Base-by-base conservation (phyloP, 2,888 invertebrate species). In the Amphipyra berbera region DNA sequence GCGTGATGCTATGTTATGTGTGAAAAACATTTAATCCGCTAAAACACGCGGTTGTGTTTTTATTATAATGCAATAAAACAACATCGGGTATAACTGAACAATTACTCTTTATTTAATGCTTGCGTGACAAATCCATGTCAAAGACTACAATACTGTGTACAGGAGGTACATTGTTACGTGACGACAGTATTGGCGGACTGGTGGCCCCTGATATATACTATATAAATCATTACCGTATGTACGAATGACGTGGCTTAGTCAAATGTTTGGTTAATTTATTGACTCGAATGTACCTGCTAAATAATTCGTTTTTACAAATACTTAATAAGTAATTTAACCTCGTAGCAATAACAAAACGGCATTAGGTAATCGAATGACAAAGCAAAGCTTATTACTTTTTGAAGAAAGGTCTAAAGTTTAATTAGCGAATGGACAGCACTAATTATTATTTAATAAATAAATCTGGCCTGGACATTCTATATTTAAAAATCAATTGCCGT, bases 101-200 rank as follows among this genome's bases (percentile, higher is more conserved):
- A 30, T 30, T 4, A 30, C 30, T 30, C 30, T 46, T 54, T 53
- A 21, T 68, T 61, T 13, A 42, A 55, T 52, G 13, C 15, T 56
- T 46, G 63, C 62, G 55, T 67, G 63, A 61, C 53, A 40, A 67
- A 75, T 54, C 61, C 41, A 6, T 30, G 30, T 30, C 30, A 71
- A 30, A 42, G 30, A 6, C n/a, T n/a, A 33, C 33, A 42, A 13
- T 41, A 12, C 0, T n/a, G n/a, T n/a, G n/a, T n/a, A n/a, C n/a
- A n/a, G n/a, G n/a, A n/a, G n/a, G n/a, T n/a, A n/a, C n/a, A n/a
- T n/a, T n/a, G n/a, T n/a, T n/a, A n/a, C n/a, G n/a, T n/a, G 12
- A 42, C 33, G 2, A 37, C 37, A 10, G 12, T 37, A 37, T 37
- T 37, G 54, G 2, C 13, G 57, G 46, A 46, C 8, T 46, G 15